Evolutionary conservation across 2,113 vertebrate species (phyloP).

Genomic region (Rhinogobius similis): DNA sequence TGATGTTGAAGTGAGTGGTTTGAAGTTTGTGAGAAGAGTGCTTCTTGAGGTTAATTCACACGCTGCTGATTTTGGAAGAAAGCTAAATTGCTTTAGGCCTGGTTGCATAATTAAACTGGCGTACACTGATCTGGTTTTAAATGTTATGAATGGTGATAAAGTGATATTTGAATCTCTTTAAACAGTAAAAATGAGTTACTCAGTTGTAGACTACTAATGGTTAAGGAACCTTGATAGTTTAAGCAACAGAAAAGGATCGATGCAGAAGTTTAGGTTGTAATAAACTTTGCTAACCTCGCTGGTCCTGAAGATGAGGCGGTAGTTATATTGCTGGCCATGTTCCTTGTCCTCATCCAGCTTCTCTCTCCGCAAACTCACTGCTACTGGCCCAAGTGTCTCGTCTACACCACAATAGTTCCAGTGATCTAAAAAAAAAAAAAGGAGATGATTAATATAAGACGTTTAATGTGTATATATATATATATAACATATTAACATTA

Average conservation of each 20-base stretch:
- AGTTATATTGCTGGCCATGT: conserved; percentile 91
- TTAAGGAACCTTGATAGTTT: not conserved
- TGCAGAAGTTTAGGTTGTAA: conserved; percentile 1
- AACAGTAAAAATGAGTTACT: no score
- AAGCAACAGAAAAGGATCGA: not conserved
- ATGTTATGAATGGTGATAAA: conserved; percentile 8
- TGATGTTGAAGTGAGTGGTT: conserved; percentile 27
- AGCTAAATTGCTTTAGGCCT: conserved; percentile 39
- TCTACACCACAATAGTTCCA: conserved; percentile 98
- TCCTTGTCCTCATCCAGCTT: conserved; percentile 95
- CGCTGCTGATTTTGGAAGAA: conserved; percentile 51
- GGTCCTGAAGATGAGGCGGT: conserved; percentile 92
- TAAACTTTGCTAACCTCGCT: conserved; percentile 86
- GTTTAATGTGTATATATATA: no score
- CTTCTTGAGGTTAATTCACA: conserved; percentile 54
- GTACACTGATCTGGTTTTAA: conserved; percentile 27
- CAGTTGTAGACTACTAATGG: not conserved
- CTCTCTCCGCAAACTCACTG: conserved; percentile 92
- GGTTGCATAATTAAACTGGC: conserved; percentile 43
- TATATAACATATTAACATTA: no score
- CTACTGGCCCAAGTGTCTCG: conserved; percentile 90
- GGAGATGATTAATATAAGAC: not conserved
- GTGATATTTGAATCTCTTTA: conserved; percentile 18
- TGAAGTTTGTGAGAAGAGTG: conserved; percentile 42
- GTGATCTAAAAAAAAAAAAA: conserved; percentile 79